These are phyloP conservation scores for Euschistus heros DNA, from an alignment of 1,140 invertebrate genomes.

Conservation along the genomic window DNA sequence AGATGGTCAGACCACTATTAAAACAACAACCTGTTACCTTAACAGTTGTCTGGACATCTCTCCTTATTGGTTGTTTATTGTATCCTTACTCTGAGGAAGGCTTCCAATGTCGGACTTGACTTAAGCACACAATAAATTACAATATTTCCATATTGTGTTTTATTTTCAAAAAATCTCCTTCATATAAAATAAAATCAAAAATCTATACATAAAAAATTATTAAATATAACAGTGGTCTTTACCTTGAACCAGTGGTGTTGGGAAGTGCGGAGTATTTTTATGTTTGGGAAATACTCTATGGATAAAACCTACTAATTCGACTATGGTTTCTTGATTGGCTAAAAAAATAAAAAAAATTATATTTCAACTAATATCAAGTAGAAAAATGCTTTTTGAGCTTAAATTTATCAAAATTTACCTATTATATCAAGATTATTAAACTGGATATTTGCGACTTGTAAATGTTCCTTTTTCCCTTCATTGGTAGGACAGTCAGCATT, in stretches of 20 bases:
- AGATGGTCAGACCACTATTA: no score
- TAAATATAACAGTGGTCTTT: background rate
- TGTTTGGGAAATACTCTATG: slow-evolving; percentile 54
- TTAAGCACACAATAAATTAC: no score
- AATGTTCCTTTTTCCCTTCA: slow-evolving; percentile 40
- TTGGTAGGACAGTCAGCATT: slow-evolving; percentile 40
- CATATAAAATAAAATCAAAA: no score
- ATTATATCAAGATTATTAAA: slow-evolving; percentile 94
- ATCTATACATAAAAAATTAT: background rate
- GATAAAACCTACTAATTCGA: slow-evolving; percentile 80
- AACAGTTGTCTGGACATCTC: no score
- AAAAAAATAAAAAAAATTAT: slow-evolving; percentile 30
- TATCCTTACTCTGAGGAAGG: no score
- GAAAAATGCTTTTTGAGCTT: background rate
- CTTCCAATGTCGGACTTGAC: no score
- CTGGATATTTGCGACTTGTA: slow-evolving; percentile 72
- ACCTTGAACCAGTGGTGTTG: slow-evolving; percentile 19
- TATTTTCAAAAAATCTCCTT: no score
- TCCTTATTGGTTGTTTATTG: no score
- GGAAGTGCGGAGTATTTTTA: slow-evolving; percentile 19
- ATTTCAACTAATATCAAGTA: background rate
- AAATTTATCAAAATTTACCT: slow-evolving; percentile 40
- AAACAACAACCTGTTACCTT: no score
- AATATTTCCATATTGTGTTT: no score
- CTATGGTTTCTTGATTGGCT: slow-evolving; percentile 91